Evolutionary conservation across 1,140 invertebrate genomes (phyloP).

Genomic region (Drosophila truncata): DNA sequence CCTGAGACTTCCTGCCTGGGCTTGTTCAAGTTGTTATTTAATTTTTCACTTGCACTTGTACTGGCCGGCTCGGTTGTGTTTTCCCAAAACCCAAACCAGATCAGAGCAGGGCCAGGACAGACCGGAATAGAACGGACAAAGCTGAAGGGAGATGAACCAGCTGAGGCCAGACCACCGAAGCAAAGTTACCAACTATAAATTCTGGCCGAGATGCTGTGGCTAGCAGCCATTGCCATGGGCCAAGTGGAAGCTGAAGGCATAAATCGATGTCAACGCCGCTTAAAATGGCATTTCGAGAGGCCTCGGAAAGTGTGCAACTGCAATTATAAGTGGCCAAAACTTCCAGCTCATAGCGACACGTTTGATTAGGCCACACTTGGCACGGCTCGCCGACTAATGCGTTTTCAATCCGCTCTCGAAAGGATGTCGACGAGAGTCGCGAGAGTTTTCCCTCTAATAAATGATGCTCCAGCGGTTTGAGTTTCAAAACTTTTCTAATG

Average conservation of each 20-base stretch:
- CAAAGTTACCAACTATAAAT: conserved; percentile 61
- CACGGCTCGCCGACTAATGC: conserved; percentile 28
- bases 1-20: background rate
- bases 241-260: conserved; percentile 63
- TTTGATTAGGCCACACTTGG: conserved; percentile 63
- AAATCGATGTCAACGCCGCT: conserved; percentile 74
- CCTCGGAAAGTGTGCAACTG: conserved; percentile 49
- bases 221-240: conserved; percentile 22
- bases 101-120: no score
- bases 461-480: conserved; percentile 24
- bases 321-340: conserved; percentile 57
- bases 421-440: conserved; percentile 29
- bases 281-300: conserved; percentile 66
- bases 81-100: conserved; percentile 5
- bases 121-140: background rate
- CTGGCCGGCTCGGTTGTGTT: conserved; percentile 38
- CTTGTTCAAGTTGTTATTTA: conserved; percentile 72
- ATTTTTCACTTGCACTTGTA: conserved; percentile 72
- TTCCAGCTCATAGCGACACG: conserved; percentile 32
- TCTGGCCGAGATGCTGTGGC: conserved; percentile 27
- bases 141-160: conserved; percentile 42
- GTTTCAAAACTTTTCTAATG: conserved; percentile 76
- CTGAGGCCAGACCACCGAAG: conserved; percentile 63
- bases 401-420: conserved; percentile 45
- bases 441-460: conserved; percentile 55